phyloP scores from a whole-genome alignment of 2,113 vertebrate genomes.

The Leptobrachium leishanense region DNA sequence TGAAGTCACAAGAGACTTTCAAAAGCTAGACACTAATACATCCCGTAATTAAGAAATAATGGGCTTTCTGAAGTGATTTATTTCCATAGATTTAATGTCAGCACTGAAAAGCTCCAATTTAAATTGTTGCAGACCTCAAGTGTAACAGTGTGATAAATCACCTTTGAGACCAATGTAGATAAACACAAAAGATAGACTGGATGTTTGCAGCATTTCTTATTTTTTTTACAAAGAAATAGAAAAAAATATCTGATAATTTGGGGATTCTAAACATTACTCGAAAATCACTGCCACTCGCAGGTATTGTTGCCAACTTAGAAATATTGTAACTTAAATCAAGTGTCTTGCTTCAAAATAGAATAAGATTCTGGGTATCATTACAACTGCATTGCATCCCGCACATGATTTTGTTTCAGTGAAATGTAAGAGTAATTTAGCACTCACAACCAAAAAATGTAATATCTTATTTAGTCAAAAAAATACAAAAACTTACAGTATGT shows the following conservation, averaged over 20 bases:
- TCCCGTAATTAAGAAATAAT: conserved; percentile 60
- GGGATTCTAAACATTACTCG: conserved; percentile 7
- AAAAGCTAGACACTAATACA: conserved; percentile 48
- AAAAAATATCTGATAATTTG: conserved; percentile 12
- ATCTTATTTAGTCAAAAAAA: too few relatives aligned
- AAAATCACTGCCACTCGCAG: conserved; percentile 33
- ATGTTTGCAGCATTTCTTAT: not conserved
- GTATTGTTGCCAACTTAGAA: conserved; percentile 14
- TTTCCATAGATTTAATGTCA: conserved; percentile 54
- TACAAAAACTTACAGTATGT: too few relatives aligned
- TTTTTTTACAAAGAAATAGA: conserved; percentile 14
- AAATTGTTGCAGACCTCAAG: conserved; percentile 52
- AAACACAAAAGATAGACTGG: conserved; percentile 44
- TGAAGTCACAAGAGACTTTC: conserved; percentile 12
- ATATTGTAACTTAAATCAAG: conserved; percentile 26
- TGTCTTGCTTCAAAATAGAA: not conserved
- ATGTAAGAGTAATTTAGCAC: too few relatives aligned
- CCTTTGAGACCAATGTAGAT: conserved; percentile 45
- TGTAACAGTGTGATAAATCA: conserved; percentile 49
- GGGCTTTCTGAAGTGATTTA: conserved; percentile 54
- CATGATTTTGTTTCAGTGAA: too few relatives aligned
- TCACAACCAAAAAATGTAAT: too few relatives aligned
- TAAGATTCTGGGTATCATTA: too few relatives aligned
- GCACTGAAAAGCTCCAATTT: conserved; percentile 47
- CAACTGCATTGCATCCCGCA: too few relatives aligned